Evolutionary conservation across 2,113 vertebrate genomes (phyloP).

Genomic region (Cyanocitta stelleri): DNA sequence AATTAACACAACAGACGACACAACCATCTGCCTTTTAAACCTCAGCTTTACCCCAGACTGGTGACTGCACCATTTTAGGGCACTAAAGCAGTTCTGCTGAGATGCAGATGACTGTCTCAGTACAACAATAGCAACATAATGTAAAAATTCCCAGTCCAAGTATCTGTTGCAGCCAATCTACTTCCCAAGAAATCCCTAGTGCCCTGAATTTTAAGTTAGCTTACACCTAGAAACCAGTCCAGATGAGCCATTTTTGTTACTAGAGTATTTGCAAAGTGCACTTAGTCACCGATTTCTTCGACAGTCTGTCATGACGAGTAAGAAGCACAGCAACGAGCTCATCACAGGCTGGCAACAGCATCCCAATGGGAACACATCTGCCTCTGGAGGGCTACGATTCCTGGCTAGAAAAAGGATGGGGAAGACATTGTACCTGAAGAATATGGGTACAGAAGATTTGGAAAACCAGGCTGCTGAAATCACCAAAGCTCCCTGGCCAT

Average conservation of each 20-base stretch:
- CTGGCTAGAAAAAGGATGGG: background rate
- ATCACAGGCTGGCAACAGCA: background rate
- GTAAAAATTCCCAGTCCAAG: background rate
- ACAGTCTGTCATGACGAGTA: background rate
- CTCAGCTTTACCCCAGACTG: background rate
- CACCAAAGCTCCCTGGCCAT: background rate
- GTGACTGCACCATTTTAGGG: background rate
- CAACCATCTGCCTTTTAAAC: background rate
- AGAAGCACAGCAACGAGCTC: background rate
- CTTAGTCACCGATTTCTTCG: background rate
- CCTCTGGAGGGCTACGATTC: fast-evolving
- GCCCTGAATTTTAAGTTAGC: background rate
- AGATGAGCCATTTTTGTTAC: background rate
- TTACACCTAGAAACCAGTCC: background rate
- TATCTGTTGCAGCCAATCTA: background rate
- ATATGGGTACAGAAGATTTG: background rate
- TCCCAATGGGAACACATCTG: background rate
- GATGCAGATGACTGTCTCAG: background rate
- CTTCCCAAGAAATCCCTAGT: background rate
- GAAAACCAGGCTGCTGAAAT: background rate
- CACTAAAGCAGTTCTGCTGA: background rate
- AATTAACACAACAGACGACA: background rate
- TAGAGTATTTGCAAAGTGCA: background rate
- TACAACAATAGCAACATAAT: background rate
- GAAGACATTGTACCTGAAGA: background rate